These are phyloP conservation scores for Periophthalmus modestus DNA, from an alignment of 2,113 vertebrate species.

Conservation along the genomic window DNA sequence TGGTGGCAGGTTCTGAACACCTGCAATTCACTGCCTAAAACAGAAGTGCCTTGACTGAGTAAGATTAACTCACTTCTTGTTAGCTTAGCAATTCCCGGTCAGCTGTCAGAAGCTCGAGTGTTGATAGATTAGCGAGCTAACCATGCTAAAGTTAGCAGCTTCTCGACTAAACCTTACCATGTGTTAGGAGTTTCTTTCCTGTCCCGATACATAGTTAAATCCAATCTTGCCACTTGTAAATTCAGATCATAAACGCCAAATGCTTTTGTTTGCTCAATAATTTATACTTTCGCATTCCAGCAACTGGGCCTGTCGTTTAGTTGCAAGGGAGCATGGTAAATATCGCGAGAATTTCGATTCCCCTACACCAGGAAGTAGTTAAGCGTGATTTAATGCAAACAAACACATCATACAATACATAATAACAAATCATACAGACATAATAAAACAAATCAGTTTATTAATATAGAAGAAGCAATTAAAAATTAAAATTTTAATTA, in stretches of 20 bases:
- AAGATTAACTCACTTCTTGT: slow-evolving; percentile 28
- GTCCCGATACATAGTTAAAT: slow-evolving; percentile 27
- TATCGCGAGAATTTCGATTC: slow-evolving; percentile 64
- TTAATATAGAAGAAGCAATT: too few species aligned
- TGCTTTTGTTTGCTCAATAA: slow-evolving; percentile 44
- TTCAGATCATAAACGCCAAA: slow-evolving; percentile 7
- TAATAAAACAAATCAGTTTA: too few species aligned
- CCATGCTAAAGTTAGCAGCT: slow-evolving; percentile 15
- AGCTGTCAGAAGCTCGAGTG: slow-evolving; percentile 67
- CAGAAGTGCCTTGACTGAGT: slow-evolving; percentile 2
- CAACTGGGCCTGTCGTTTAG: slow-evolving; percentile 52
- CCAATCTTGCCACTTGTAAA: slow-evolving; percentile 1
- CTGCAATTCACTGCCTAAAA: slow-evolving; percentile 7
- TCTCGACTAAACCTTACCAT: slow-evolving; percentile 51
- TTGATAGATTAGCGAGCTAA: slow-evolving; percentile 64
- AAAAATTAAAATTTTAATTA: too few species aligned
- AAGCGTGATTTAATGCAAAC: neutral
- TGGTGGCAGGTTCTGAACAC: neutral
- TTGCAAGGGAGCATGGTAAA: slow-evolving; percentile 22
- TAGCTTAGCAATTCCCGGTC: slow-evolving; percentile 49
- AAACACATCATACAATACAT: too few species aligned
- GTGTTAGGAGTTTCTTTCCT: slow-evolving; percentile 30
- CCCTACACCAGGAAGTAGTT: slow-evolving; percentile 64
- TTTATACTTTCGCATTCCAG: slow-evolving; percentile 68
- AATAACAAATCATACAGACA: too few species aligned